Percentiles rank a stretch among this genome's conserved stretches.
phyloP scores from a whole-genome alignment of 2,888 invertebrate species.

The Acleris emargana region DNA sequence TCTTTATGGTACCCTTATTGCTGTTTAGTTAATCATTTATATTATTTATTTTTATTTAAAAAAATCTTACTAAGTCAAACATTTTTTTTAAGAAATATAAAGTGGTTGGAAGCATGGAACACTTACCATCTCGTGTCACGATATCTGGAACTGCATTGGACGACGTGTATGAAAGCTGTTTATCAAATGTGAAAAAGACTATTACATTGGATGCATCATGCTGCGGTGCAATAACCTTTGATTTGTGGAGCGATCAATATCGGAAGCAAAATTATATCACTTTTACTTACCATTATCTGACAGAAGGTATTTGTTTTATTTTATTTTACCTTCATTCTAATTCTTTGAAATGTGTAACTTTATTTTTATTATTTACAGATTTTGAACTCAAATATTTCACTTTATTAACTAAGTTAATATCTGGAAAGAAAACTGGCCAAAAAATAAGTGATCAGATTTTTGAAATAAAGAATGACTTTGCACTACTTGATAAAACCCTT shows the following conservation, averaged over 20 bases:
- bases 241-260: slow-evolving; percentile 9
- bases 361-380: slow-evolving; percentile 1
- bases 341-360: not conserved
- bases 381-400: slow-evolving; percentile 10
- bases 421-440: slow-evolving; percentile 1
- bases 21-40: no score
- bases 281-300: slow-evolving; percentile 4
- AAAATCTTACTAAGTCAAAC: no score
- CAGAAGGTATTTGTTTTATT: not conserved
- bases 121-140: slow-evolving; percentile 6
- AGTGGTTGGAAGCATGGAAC: not conserved
- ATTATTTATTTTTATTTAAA: no score
- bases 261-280: slow-evolving; percentile 3
- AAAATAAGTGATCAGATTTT: not conserved
- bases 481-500: not conserved
- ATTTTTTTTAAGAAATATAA: slow-evolving; percentile 16
- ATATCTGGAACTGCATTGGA: slow-evolving; percentile 1
- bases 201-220: not conserved
- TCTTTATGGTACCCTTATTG: no score
- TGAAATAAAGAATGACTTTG: not conserved
- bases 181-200: slow-evolving; percentile 9
- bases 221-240: slow-evolving; percentile 5
- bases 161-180: slow-evolving; percentile 3
- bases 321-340: not conserved
- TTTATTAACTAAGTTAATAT: not conserved